These are phyloP conservation scores for Apodemia zela DNA, from an alignment of 2,888 invertebrate species.

Conservation along the genomic window DNA sequence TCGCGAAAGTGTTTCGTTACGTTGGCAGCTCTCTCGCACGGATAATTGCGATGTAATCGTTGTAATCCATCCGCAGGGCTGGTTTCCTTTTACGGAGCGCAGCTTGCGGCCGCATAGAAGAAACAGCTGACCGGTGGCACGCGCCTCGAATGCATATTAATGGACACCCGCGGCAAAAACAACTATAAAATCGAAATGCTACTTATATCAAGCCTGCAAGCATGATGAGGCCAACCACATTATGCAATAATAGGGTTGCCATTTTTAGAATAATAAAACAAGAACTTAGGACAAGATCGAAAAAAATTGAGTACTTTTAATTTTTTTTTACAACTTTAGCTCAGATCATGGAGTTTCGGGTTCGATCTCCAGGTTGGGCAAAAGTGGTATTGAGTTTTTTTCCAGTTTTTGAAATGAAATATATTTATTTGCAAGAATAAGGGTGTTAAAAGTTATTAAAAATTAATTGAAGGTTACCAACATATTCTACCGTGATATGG, in stretches of 20 bases:
- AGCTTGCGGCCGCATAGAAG: slow-evolving; percentile 72
- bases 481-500: too few relatives aligned
- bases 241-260: slow-evolving; percentile 1
- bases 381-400: too few relatives aligned
- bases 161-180: slow-evolving; percentile 61
- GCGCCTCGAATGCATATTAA: slow-evolving; percentile 74
- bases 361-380: too few relatives aligned
- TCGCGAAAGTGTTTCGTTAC: slow-evolving; percentile 69
- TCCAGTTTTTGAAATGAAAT: too few relatives aligned
- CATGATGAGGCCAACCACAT: neutral
- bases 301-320: neutral
- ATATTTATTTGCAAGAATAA: too few relatives aligned
- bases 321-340: neutral
- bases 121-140: slow-evolving; percentile 77
- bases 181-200: slow-evolving; percentile 63
- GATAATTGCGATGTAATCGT: slow-evolving; percentile 77
- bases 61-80: slow-evolving; percentile 71
- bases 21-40: slow-evolving; percentile 52
- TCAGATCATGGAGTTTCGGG: too few relatives aligned
- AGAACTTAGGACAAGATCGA: neutral
- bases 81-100: slow-evolving; percentile 74
- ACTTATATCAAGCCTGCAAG: slow-evolving; percentile 36
- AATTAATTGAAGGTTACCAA: too few relatives aligned
- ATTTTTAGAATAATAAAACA: neutral
- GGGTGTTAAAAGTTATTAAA: too few relatives aligned